These are phyloP conservation scores for Drosophila rufa DNA, from an alignment of 1,140 invertebrate genomes.

Conservation along the genomic window DNA sequence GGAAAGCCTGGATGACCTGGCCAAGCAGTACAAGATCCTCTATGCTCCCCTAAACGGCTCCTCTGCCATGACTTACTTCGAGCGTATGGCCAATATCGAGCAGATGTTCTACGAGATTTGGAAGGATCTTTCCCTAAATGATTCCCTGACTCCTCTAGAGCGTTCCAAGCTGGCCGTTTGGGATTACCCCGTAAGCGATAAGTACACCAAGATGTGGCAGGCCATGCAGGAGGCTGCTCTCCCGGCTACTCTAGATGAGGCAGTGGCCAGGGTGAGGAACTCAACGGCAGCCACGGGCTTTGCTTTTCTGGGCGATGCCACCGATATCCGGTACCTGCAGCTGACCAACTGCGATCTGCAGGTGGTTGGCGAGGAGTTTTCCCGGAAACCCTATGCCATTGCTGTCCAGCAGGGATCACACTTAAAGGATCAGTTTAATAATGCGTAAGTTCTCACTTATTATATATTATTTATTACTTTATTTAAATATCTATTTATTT, in stretches of 20 bases:
- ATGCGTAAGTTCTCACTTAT: slow-evolving; percentile 88
- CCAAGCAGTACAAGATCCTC: slow-evolving; percentile 97
- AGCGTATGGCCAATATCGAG: slow-evolving; percentile 98
- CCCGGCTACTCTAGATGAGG: slow-evolving; percentile 91
- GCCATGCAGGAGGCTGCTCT: slow-evolving; percentile 96
- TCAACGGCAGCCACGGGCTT: slow-evolving; percentile 92
- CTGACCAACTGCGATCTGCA: slow-evolving; percentile 96
- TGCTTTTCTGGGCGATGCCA: slow-evolving; percentile 97
- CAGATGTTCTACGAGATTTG: slow-evolving; percentile 98
- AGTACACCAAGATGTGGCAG: slow-evolving; percentile 99
- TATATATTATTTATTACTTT: too few relatives aligned
- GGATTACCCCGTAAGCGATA: slow-evolving; percentile 99
- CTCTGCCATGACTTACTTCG: slow-evolving; percentile 96
- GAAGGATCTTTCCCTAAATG: slow-evolving; percentile 98
- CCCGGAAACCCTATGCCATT: slow-evolving; percentile 97
- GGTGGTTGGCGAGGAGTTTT: slow-evolving; percentile 97
- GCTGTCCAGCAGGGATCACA: slow-evolving; percentile 98
- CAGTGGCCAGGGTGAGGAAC: slow-evolving; percentile 91
- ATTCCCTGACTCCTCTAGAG: slow-evolving; percentile 94
- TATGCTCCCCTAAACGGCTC: slow-evolving; percentile 94
- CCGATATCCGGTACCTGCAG: slow-evolving; percentile 94
- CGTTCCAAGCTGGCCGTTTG: slow-evolving; percentile 97
- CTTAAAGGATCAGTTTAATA: slow-evolving; percentile 95
- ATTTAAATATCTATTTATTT: too few relatives aligned
- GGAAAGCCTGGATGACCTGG: slow-evolving; percentile 96